Base-by-base conservation (phyloP, 2,888 invertebrate genomes). In the Gonocerus acuteangulatus region DNA sequence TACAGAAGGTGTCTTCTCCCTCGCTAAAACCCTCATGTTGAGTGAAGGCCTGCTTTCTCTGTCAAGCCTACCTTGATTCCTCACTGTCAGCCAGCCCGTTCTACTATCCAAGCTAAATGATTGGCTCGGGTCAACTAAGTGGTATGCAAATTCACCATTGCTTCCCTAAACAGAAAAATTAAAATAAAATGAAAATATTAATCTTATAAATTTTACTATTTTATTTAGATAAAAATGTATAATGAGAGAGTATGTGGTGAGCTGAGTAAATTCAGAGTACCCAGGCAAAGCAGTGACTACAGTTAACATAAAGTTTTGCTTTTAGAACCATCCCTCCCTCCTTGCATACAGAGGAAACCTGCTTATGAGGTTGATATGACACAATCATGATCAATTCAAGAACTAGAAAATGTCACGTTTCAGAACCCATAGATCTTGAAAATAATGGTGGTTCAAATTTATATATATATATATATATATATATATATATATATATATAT, bases 51-150 rank as follows among this genome's bases (percentile, higher is more conserved):
- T 82, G 65, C 81, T 80, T 73, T 93, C 93, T 48, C 92, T 80
- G 72, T 93, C 92, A 54, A 93, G 73, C 45, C 87, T 78, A 1
- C 82, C 81, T 75, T 87, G 83, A 63, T 82, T 79, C 61, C 83
- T 80, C 13, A 93, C 92, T 13, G 89, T 90, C 16, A 93, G 79
- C 91, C 92, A 92, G 0, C 92, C 93, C 6, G 84, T 83, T 67
- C 83, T 78, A 0, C 86, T 80, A 63, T 92, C 89, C 52, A 92
- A 85, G 3, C 82, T 81, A 71, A 92, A 92, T 0, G 91, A 90
- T 1, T 85, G 86, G 16, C 81, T 82, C 0, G 82, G 80, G 69
- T 87, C 87, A 36, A 82, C 82, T 2, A 92, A 76, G 68, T 86
- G 84, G 73, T 89, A 93, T 0, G 81, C 80, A 69, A 93, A 93